phyloP scores from a whole-genome alignment of 2,113 vertebrate species.

The Protobothrops flavoviridis region DNA sequence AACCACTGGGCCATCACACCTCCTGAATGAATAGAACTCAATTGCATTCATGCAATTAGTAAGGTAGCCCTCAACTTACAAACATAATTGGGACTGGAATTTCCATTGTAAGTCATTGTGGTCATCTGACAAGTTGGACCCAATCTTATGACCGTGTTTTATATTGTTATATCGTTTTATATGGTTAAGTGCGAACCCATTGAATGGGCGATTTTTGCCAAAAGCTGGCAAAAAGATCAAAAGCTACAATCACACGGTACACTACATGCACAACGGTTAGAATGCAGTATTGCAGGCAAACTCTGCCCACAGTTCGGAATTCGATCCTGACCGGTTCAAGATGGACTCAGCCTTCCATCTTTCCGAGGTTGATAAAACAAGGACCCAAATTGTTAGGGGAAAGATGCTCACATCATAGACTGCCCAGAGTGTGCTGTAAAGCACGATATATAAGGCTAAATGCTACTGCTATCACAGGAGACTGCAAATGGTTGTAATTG shows the following conservation, averaged over 20 bases:
- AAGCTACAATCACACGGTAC: neutral
- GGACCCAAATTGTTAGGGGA: neutral
- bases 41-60: neutral
- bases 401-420: neutral
- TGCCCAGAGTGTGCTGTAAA: neutral
- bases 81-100: neutral
- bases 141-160: neutral
- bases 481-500: neutral
- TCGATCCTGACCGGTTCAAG: neutral
- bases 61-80: neutral
- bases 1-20: neutral
- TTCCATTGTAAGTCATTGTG: neutral
- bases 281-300: neutral
- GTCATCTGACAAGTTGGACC: neutral
- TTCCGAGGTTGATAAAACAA: neutral
- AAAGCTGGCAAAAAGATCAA: neutral
- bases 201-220: neutral
- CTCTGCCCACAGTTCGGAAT: neutral
- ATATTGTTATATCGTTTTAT: no score
- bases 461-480: neutral
- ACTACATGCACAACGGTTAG: neutral
- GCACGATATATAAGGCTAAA: neutral
- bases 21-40: accelerated
- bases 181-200: neutral
- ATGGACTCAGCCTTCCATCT: neutral